phyloP scores from a whole-genome alignment of 2,113 vertebrate species.

The Mormyrus iriodes region DNA sequence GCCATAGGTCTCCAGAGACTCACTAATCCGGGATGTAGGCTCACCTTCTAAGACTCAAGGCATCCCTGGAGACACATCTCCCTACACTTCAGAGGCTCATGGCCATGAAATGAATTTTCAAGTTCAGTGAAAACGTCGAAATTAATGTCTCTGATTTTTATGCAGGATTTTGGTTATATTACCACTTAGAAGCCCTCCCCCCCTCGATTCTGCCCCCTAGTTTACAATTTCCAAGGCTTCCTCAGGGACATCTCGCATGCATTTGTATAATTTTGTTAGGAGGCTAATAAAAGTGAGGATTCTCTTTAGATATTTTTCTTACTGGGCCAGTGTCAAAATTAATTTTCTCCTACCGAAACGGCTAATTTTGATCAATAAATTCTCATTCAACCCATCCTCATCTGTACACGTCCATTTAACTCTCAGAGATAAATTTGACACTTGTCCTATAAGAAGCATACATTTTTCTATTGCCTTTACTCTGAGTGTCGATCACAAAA shows the following conservation, averaged over 20 bases:
- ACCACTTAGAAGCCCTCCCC: background rate
- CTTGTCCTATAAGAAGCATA: background rate
- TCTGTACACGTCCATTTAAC: background rate
- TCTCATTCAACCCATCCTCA: background rate
- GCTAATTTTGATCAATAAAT: slow-evolving; percentile 1
- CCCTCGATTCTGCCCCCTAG: background rate
- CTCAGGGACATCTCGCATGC: background rate
- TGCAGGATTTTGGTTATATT: background rate
- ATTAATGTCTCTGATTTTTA: background rate
- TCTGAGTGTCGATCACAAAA: background rate
- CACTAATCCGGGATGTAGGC: background rate
- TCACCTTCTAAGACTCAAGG: background rate
- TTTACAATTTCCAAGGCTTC: background rate
- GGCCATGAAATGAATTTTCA: slow-evolving; percentile 12
- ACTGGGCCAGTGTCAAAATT: background rate
- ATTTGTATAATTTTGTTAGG: background rate
- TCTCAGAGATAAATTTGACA: background rate
- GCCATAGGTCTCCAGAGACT: background rate
- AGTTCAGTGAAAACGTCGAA: background rate
- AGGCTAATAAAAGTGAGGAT: background rate
- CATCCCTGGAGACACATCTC: background rate
- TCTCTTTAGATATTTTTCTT: background rate
- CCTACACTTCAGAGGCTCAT: background rate
- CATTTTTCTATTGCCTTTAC: background rate
- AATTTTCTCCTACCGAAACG: background rate